Conservation (phyloP, 2,113 vertebrate genomes). For the Nothobranchius furzeri region DNA sequence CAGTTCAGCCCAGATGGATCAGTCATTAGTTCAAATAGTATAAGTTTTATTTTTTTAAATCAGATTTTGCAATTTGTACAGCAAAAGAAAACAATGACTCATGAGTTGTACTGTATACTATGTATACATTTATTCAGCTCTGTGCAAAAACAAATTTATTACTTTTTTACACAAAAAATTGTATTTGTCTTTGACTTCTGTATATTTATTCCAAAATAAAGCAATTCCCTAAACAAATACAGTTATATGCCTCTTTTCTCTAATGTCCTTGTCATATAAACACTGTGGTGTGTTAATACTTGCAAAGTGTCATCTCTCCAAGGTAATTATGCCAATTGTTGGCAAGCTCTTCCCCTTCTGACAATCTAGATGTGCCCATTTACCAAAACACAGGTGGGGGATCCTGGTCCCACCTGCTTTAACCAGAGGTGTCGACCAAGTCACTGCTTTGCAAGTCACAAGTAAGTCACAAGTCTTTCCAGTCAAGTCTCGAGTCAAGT, state of each 20-base stretch:
- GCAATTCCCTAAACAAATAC: conserved; percentile 58
- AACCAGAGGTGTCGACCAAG: too few relatives aligned
- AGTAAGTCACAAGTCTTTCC: too few relatives aligned
- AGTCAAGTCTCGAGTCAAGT: too few relatives aligned
- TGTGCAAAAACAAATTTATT: conserved; percentile 79
- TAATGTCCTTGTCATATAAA: neutral
- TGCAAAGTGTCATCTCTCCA: neutral
- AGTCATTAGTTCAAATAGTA: conserved; percentile 62
- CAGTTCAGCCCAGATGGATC: conserved; percentile 65
- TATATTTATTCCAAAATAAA: conserved; percentile 85
- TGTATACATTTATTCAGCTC: conserved; percentile 83
- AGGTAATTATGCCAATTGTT: too few relatives aligned
- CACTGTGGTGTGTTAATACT: neutral
- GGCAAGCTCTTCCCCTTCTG: too few relatives aligned
- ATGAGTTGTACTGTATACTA: conserved; percentile 82
- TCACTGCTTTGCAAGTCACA: too few relatives aligned
- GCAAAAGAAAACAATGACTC: conserved; percentile 79
- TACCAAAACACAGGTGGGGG: too few relatives aligned
- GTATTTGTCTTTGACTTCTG: conserved; percentile 73
- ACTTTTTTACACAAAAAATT: conserved; percentile 71
- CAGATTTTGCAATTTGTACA: conserved; percentile 80
- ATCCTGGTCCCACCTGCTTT: too few relatives aligned
- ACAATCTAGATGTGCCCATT: too few relatives aligned
- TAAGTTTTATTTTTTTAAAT: conserved; percentile 56
- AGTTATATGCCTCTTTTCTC: neutral